A percentile compares a stretch with the other conserved stretches of the same genome.
These are phyloP conservation scores for Pseudomyrmex concolor DNA, from an alignment of 1,140 invertebrate species.

Conservation along the genomic window DNA sequence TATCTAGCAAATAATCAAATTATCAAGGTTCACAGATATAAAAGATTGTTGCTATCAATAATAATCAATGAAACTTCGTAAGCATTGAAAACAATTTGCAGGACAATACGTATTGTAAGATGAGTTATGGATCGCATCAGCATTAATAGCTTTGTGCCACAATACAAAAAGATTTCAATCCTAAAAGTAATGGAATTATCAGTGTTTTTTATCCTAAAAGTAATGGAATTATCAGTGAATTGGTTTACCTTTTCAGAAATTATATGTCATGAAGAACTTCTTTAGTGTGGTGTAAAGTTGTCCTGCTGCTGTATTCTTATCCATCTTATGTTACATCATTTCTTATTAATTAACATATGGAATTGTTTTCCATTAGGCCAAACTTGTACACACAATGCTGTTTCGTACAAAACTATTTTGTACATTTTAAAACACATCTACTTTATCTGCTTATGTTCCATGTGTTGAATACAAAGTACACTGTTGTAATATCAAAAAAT, in stretches of 20 bases:
- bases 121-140: slow-evolving; percentile 16
- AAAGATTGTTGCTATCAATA: slow-evolving; percentile 36
- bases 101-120: slow-evolving; percentile 55
- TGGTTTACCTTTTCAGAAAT: slow-evolving; percentile 13
- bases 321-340: slow-evolving; percentile 41
- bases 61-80: slow-evolving; percentile 51
- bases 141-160: slow-evolving; percentile 4
- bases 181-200: too few species aligned
- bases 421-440: background rate
- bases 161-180: background rate
- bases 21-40: slow-evolving; percentile 67
- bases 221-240: background rate
- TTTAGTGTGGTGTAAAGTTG: background rate
- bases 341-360: slow-evolving; percentile 11
- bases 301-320: slow-evolving; percentile 29
- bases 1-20: slow-evolving; percentile 70
- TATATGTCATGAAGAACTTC: background rate
- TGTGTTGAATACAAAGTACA: slow-evolving; percentile 10
- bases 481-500: slow-evolving; percentile 33
- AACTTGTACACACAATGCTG: slow-evolving; percentile 14
- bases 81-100: slow-evolving; percentile 30
- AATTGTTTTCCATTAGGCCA: slow-evolving; percentile 53
- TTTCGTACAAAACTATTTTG: slow-evolving; percentile 27
- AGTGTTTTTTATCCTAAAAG: background rate
- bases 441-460: slow-evolving; percentile 33